These are phyloP conservation scores for Ormyrus nitidulus DNA, from an alignment of 2,888 invertebrate species.

Conservation along the genomic window DNA sequence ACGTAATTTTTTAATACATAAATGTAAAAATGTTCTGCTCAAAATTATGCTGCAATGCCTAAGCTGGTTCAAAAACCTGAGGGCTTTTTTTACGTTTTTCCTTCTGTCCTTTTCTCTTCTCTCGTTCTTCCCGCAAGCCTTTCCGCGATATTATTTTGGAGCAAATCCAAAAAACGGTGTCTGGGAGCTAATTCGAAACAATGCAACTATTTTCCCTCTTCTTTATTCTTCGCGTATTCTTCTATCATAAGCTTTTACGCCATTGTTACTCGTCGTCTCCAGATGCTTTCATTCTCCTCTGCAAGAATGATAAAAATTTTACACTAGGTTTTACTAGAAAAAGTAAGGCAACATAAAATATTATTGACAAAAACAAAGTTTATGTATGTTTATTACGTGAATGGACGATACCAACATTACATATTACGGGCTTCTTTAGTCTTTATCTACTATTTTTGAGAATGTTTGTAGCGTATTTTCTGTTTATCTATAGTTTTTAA, in stretches of 20 bases:
- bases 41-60: not conserved
- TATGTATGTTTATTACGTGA: too few relatives aligned
- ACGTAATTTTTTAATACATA: not conserved
- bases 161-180: conserved; percentile 60
- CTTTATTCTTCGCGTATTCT: conserved; percentile 27
- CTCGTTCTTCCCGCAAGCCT: conserved; percentile 50
- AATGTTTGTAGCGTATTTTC: not conserved
- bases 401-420: too few relatives aligned
- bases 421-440: too few relatives aligned
- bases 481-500: not conserved
- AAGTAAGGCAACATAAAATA: not conserved
- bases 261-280: conserved; percentile 27
- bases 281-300: conserved; percentile 13
- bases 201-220: conserved; percentile 40
- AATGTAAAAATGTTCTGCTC: not conserved
- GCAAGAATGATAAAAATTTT: conserved; percentile 12
- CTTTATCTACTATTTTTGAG: not conserved
- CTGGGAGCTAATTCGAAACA: conserved; percentile 54
- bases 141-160: conserved; percentile 64
- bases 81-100: conserved; percentile 16
- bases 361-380: too few relatives aligned
- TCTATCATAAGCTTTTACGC: conserved; percentile 38
- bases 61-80: conserved; percentile 2
- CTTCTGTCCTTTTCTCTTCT: conserved; percentile 19
- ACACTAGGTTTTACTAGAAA: not conserved